Conservation (phyloP, 2,888 invertebrate species). For the Aporophyla nigra region DNA sequence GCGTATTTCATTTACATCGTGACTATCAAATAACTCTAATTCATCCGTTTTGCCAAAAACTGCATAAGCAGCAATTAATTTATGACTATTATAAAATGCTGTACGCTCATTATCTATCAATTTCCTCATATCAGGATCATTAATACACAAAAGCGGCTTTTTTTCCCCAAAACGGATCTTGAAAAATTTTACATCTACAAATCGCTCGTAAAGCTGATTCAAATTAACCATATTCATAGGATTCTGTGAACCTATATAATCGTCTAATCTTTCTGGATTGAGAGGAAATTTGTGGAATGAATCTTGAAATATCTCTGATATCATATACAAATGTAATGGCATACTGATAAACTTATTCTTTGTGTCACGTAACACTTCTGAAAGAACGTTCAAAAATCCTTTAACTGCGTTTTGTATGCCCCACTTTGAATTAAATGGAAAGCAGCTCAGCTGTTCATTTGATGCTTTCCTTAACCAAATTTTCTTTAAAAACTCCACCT, state of each 20-base stretch:
- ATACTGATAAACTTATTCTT: slow-evolving; percentile 46
- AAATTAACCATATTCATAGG: slow-evolving; percentile 25
- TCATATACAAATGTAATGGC: slow-evolving; percentile 58
- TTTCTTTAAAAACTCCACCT: slow-evolving; percentile 40
- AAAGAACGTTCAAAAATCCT: slow-evolving; percentile 19
- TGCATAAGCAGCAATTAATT: slow-evolving; percentile 43
- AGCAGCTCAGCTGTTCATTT: background rate
- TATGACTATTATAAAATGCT: slow-evolving; percentile 39
- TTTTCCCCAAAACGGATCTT: slow-evolving; percentile 61
- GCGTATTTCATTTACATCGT: slow-evolving; percentile 20
- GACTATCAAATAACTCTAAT: slow-evolving; percentile 22
- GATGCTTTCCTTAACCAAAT: slow-evolving; percentile 27
- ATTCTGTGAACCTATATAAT: background rate
- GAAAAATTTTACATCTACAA: slow-evolving; percentile 54
- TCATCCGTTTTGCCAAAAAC: slow-evolving; percentile 33
- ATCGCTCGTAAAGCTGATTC: slow-evolving; percentile 41
- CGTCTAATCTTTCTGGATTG: background rate
- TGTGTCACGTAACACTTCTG: slow-evolving; percentile 6
- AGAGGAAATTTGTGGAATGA: slow-evolving; percentile 15
- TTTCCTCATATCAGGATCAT: slow-evolving; percentile 52
- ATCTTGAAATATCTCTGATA: slow-evolving; percentile 47
- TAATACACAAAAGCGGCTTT: slow-evolving; percentile 36
- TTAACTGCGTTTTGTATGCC: background rate
- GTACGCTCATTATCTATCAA: slow-evolving; percentile 40
- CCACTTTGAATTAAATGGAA: background rate